Evolutionary conservation across 2,797 vertebrate species (phyloP).

Genomic region (Lutjanus argentimaculatus): DNA sequence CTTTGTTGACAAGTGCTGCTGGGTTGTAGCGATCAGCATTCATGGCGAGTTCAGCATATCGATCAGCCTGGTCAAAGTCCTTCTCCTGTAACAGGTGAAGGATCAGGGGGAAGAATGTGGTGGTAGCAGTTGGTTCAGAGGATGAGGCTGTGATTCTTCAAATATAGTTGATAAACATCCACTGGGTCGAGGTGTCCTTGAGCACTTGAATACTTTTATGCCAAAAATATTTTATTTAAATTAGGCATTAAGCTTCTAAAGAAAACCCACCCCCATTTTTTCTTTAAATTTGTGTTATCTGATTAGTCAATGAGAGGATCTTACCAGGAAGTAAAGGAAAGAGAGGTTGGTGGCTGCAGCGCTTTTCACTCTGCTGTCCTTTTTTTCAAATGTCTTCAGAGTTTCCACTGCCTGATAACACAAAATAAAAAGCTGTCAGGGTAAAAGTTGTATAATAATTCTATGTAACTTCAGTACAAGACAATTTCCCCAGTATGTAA

Average conservation of each 20-base stretch:
- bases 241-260: neutral
- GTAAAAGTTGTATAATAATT: neutral
- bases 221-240: neutral
- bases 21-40: slow-evolving; percentile 96
- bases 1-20: slow-evolving; percentile 96
- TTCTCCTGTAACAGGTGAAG: slow-evolving; percentile 88
- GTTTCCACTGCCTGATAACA: slow-evolving; percentile 92
- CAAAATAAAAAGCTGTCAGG: neutral
- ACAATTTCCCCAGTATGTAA: neutral
- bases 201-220: too few species aligned
- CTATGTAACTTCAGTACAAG: neutral
- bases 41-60: slow-evolving; percentile 95
- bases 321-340: slow-evolving; percentile 95
- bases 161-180: neutral
- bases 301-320: slow-evolving; percentile 34
- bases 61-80: slow-evolving; percentile 92
- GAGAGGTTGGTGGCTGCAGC: slow-evolving; percentile 98
- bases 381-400: slow-evolving; percentile 98
- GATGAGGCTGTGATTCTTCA: neutral
- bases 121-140: neutral
- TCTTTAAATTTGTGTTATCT: neutral
- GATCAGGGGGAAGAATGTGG: neutral
- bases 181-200: neutral
- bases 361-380: slow-evolving; percentile 97
- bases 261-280: neutral